phyloP scores from a whole-genome alignment of 2,888 invertebrate genomes.

The Dyspetes luteomarginatus region DNA sequence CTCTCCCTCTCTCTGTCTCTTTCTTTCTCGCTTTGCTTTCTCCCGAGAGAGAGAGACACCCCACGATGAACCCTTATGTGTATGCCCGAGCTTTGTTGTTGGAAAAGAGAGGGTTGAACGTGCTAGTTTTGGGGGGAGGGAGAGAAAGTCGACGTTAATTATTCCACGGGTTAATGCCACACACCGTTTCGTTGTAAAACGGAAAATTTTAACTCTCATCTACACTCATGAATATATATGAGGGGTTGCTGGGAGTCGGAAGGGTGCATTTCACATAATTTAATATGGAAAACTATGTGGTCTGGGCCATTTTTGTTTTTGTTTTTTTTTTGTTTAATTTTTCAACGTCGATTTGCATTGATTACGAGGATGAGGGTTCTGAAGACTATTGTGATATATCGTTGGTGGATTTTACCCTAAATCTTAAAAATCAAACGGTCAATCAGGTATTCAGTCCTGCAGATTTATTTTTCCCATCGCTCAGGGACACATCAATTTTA shows the following conservation, averaged over 20 bases:
- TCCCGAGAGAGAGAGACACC: background rate
- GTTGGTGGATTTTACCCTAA: too few species aligned
- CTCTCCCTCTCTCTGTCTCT: too few species aligned
- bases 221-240: background rate
- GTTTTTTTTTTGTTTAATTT: too few species aligned
- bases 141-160: constrained; percentile 55
- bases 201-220: background rate
- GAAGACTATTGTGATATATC: too few species aligned
- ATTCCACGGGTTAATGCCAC: constrained; percentile 42
- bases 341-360: too few species aligned
- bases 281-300: too few species aligned
- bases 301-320: too few species aligned
- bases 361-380: too few species aligned
- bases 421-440: too few species aligned
- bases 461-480: too few species aligned
- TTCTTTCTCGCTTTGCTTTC: constrained; percentile 10
- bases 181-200: constrained; percentile 3
- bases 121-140: constrained; percentile 11
- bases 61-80: background rate
- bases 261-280: background rate
- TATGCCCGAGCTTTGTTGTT: constrained; percentile 30
- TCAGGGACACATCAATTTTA: too few species aligned
- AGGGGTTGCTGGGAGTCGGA: constrained; percentile 3
- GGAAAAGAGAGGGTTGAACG: constrained; percentile 38
- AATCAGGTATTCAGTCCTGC: too few species aligned